phyloP scores from a whole-genome alignment of 2,888 invertebrate species.

The Labia minor region DNA sequence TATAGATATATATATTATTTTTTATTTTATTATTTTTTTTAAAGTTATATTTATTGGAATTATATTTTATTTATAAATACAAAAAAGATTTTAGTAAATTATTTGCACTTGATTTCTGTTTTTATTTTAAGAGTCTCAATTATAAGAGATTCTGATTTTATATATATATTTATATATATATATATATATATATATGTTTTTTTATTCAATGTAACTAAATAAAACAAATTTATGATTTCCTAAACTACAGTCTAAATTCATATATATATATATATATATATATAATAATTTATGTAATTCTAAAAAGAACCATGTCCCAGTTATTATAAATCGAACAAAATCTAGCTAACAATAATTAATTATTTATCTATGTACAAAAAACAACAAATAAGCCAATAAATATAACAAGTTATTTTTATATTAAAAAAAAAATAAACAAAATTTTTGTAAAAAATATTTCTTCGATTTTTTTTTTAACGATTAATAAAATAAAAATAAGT shows the following conservation, averaged over 20 bases:
- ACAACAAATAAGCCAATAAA: constrained; percentile 2
- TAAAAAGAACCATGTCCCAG: background rate
- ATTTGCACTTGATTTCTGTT: no score
- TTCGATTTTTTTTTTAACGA: background rate
- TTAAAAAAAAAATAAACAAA: background rate
- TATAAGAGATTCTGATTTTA: background rate
- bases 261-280: background rate
- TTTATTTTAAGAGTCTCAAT: no score
- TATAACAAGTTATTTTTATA: background rate
- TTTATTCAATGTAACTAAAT: no score
- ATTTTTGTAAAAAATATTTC: background rate
- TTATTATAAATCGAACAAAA: background rate
- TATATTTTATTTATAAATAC: constrained; percentile 3
- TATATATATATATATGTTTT: background rate
- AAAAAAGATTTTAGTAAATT: background rate
- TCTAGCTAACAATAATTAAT: background rate
- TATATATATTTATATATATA: background rate
- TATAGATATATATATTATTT: no score
- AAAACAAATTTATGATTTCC: background rate
- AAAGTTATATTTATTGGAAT: background rate
- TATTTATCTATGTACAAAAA: background rate
- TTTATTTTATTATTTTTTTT: background rate
- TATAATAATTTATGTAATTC: background rate
- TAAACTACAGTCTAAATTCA: background rate
- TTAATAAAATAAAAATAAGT: background rate